A percentile compares a stretch with the other conserved stretches of the same genome.
These are phyloP conservation scores for Lepisosteus oculatus DNA, from an alignment of 2,113 vertebrate genomes.

Conservation along the genomic window DNA sequence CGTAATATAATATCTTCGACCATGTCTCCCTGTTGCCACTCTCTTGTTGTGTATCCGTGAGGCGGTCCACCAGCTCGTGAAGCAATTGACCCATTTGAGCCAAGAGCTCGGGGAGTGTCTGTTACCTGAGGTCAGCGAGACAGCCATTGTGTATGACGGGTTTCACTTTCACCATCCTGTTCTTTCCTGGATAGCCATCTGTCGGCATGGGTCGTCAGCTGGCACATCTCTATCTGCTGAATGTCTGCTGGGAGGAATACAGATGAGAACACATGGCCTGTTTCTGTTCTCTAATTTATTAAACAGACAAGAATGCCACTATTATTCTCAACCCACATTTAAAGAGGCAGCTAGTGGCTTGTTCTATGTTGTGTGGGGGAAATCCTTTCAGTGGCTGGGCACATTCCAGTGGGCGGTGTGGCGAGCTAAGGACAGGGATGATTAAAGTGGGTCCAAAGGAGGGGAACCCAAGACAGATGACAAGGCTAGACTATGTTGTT, in stretches of 20 bases:
- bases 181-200: constrained; percentile 9
- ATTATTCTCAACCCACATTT: background rate
- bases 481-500: no score
- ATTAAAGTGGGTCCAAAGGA: no score
- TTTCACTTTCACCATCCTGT: constrained; percentile 5
- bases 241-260: background rate
- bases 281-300: background rate
- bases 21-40: no score
- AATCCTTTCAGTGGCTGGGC: no score
- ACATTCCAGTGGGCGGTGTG: no score
- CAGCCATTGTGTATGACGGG: background rate
- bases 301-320: constrained; percentile 1
- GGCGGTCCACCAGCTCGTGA: no score
- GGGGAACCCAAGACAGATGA: no score
- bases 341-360: background rate
- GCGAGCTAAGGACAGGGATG: no score
- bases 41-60: no score
- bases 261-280: background rate
- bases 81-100: no score
- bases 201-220: background rate
- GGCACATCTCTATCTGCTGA: background rate
- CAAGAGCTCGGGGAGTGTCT: background rate
- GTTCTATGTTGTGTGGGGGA: no score
- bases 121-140: background rate
- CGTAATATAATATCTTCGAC: no score